Percentiles rank a stretch among this genome's conserved stretches.
Evolutionary conservation across 2,113 vertebrate genomes (phyloP).

Genomic region (Python bivittatus): DNA sequence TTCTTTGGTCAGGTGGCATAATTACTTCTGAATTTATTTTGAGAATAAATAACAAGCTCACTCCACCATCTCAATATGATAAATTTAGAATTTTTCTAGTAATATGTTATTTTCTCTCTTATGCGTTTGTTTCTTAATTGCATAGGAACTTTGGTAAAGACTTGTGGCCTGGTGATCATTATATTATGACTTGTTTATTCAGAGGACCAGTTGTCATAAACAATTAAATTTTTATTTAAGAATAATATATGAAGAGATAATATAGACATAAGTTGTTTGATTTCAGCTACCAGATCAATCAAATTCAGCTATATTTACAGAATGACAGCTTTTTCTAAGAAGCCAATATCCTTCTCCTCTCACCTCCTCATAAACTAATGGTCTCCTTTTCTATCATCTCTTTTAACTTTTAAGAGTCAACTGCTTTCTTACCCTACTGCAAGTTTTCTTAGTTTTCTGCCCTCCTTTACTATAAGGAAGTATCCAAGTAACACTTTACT

Average conservation of each 20-base stretch:
- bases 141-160: not conserved
- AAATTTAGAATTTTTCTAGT: not conserved
- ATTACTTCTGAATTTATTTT: not conserved
- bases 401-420: not conserved
- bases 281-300: not conserved
- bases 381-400: not conserved
- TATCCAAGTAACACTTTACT: not conserved
- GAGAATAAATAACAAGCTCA: not conserved
- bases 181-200: not conserved
- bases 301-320: not conserved
- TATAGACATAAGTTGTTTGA: not conserved
- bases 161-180: not conserved
- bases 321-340: not conserved
- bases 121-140: not conserved
- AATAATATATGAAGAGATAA: not conserved
- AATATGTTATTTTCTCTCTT: not conserved
- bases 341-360: not conserved
- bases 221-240: not conserved
- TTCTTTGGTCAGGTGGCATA: not conserved
- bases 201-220: not conserved
- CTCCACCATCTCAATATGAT: not conserved
- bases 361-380: not conserved
- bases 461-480: not conserved
- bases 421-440: not conserved
- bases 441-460: not conserved